A percentile compares a stretch with the other conserved stretches of the same genome.
Conservation (phyloP, 2,113 vertebrate species). For the Oncorhynchus nerka region DNA sequence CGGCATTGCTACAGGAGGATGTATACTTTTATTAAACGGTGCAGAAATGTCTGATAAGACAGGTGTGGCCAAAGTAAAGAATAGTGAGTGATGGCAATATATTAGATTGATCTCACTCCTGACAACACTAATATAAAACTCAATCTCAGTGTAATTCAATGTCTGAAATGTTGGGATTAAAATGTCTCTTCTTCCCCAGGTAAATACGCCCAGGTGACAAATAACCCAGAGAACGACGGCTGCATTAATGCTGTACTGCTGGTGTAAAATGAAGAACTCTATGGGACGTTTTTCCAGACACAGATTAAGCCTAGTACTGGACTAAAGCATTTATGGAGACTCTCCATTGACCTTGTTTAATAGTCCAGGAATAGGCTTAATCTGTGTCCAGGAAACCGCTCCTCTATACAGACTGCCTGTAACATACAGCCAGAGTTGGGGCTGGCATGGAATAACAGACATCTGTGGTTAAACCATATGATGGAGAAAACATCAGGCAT, state of each 20-base stretch:
- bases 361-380: no score
- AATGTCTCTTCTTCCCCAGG: conserved; percentile 65
- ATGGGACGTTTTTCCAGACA: no score
- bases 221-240: conserved; percentile 98
- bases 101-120: no score
- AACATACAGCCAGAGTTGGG: neutral
- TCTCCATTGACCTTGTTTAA: no score
- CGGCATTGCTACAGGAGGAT: no score
- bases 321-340: neutral
- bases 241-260: conserved; percentile 95
- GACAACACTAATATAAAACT: no score
- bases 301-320: no score
- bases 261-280: conserved; percentile 75
- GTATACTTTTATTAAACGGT: no score
- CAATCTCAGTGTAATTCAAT: neutral
- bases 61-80: no score
- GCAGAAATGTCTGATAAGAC: no score
- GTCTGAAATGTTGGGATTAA: neutral
- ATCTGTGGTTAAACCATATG: neutral
- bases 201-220: conserved; percentile 98
- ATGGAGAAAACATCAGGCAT: neutral
- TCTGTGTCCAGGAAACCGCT: no score
- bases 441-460: conserved; percentile 2
- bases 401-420: conserved; percentile 38
- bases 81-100: neutral